These are phyloP conservation scores for Mixornis gularis DNA, from an alignment of 2,113 vertebrate species.

Conservation along the genomic window DNA sequence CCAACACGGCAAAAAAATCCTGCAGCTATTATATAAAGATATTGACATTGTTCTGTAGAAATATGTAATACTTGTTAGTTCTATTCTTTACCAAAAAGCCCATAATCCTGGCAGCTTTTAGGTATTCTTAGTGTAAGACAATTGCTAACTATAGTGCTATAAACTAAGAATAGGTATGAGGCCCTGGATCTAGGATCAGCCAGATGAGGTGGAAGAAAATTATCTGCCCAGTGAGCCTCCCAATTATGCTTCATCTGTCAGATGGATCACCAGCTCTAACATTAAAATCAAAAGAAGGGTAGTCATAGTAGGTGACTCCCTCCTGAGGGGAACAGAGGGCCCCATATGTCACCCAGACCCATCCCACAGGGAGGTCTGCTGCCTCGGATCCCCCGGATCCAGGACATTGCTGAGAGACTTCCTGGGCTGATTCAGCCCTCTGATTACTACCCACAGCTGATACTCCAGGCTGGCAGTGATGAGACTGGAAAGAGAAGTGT, in stretches of 20 bases:
- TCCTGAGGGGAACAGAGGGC: background rate
- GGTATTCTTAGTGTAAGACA: background rate
- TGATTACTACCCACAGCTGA: background rate
- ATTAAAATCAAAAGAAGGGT: background rate
- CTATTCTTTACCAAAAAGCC: background rate
- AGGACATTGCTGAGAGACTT: background rate
- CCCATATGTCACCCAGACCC: background rate
- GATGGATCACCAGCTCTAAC: background rate
- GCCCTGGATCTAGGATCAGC: background rate
- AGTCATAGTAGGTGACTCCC: background rate
- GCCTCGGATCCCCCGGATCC: background rate
- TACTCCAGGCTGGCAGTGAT: background rate
- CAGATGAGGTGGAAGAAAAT: background rate
- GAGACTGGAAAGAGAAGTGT: background rate
- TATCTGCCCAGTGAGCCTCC: background rate
- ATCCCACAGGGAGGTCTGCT: background rate
- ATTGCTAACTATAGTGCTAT: background rate
- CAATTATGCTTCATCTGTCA: background rate
- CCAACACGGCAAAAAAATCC: background rate
- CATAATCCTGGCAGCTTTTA: background rate
- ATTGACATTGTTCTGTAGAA: background rate
- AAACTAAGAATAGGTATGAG: background rate
- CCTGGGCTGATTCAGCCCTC: background rate
- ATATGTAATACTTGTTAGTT: background rate
- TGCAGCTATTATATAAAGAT: background rate